Evolutionary conservation across 1,140 invertebrate genomes (phyloP), one percentile per base, ranked within the genome.

Genomic region (Listronotus oregonensis): DNA sequence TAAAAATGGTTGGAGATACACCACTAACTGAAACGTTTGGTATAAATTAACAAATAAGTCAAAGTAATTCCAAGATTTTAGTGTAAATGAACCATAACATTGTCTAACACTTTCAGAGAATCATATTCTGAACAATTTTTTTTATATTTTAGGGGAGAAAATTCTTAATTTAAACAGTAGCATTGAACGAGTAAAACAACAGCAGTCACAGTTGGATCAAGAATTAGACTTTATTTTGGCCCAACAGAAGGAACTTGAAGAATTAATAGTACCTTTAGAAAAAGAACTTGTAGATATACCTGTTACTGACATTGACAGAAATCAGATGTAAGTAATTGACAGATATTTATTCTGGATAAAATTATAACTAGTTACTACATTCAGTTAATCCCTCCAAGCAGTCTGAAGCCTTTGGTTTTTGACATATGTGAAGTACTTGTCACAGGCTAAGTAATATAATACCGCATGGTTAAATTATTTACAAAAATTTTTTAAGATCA

Each of bases 141-240:
- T 37, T 37, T 37, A 37, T 10, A 37, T 37, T 37, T 43, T 54
- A 64, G 50, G 64, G 14, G 93, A 96, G 71, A 96, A 96, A 86
- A 96, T 97, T 71, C 85, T 94, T 4, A 86, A 87, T 62, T 78
- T 97, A 1, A 95, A 94, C 79, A 86, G 91, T 72, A 89, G 92
- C 31, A 87, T 97, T 10, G 90, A 94, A 75, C 84, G 87, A 67
- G 91, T 96, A 0, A 95, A 95, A 81, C 83, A 89, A 21, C 93
- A 97, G 73, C 95, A 98, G 71, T 87, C 93, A 70, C 87, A 92
- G 65, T 79, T 98, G 14, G 94, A 97, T 74, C 90, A 95, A 66
- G 95, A 97, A 76, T 78, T 98, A n/a, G 94, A 98, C 79, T 97
- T 97, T 78, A 91, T 98, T 55, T 83, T 92, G 62, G 89, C 91